These are phyloP conservation scores for Nyleta sp. DNA, from an alignment of 2,888 invertebrate genomes.

Conservation along the genomic window DNA sequence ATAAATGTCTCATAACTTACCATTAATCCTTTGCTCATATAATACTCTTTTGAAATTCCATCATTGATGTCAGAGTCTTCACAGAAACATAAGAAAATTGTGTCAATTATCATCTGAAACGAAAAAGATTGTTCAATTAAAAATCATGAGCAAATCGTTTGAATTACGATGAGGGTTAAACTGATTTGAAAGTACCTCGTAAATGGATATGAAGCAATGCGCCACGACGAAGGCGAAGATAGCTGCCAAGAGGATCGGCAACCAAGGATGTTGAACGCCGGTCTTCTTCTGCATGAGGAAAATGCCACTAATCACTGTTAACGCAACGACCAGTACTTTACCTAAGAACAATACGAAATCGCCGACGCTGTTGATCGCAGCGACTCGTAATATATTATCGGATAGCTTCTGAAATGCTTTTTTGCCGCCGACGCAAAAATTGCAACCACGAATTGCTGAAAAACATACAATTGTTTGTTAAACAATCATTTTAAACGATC, in stretches of 20 bases:
- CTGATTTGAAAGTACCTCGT: too few relatives aligned
- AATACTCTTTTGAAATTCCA: slow-evolving; percentile 85
- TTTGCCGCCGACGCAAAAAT: slow-evolving; percentile 86
- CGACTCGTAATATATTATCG: slow-evolving; percentile 86
- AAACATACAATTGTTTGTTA: too few relatives aligned
- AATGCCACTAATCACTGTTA: slow-evolving; percentile 86
- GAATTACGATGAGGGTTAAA: background rate
- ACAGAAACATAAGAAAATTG: slow-evolving; percentile 88
- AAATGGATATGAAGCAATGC: slow-evolving; percentile 89
- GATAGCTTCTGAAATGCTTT: slow-evolving; percentile 86
- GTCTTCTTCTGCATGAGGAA: slow-evolving; percentile 85
- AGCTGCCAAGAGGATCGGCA: slow-evolving; percentile 86
- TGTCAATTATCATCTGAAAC: slow-evolving; percentile 87
- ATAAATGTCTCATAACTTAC: too few relatives aligned
- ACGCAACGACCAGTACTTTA: slow-evolving; percentile 86
- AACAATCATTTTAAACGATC: too few relatives aligned
- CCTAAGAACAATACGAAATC: slow-evolving; percentile 88
- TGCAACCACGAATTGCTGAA: slow-evolving; percentile 87
- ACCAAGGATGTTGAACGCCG: slow-evolving; percentile 85
- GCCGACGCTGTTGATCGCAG: slow-evolving; percentile 89
- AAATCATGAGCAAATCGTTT: background rate
- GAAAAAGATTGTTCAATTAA: background rate
- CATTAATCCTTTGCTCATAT: slow-evolving; percentile 87
- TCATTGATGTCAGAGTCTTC: slow-evolving; percentile 88
- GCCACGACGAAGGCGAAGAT: slow-evolving; percentile 88